These are phyloP conservation scores for Parochlus steinenii DNA, from an alignment of 2,888 invertebrate species.

Conservation along the genomic window DNA sequence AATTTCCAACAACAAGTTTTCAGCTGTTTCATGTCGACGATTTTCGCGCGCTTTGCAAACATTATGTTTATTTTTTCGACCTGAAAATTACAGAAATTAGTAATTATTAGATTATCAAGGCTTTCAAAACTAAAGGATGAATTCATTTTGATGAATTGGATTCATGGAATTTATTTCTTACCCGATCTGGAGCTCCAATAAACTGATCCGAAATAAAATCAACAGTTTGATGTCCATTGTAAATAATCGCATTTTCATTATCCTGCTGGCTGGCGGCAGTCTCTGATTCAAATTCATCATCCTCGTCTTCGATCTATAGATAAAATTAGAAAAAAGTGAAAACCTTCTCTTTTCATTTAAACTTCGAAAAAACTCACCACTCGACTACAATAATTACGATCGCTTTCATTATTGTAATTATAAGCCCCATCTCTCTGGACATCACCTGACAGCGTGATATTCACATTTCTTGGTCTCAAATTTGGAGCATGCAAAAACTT, in stretches of 20 bases:
- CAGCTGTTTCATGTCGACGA: conserved; percentile 69
- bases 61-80: conserved; percentile 55
- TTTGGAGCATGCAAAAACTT: background rate
- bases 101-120: background rate
- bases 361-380: conserved; percentile 18
- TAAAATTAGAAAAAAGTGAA: conserved; percentile 9
- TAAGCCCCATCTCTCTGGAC: conserved; percentile 30
- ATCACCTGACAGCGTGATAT: conserved; percentile 2
- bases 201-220: conserved; percentile 37
- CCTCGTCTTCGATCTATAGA: conserved; percentile 11
- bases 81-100: conserved; percentile 26
- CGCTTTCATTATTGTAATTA: conserved; percentile 38
- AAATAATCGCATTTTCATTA: too few relatives aligned
- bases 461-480: background rate
- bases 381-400: conserved; percentile 35
- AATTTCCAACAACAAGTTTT: conserved; percentile 60
- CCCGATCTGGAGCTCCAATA: conserved; percentile 45
- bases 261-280: conserved; percentile 23
- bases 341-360: conserved; percentile 10
- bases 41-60: conserved; percentile 70
- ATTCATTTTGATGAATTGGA: too few relatives aligned
- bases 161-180: conserved; percentile 15
- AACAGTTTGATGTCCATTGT: too few relatives aligned
- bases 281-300: conserved; percentile 26
- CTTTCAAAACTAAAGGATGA: too few relatives aligned